phyloP scores from a whole-genome alignment of 2,888 invertebrate genomes.

The Lithophane semibrunnea region DNA sequence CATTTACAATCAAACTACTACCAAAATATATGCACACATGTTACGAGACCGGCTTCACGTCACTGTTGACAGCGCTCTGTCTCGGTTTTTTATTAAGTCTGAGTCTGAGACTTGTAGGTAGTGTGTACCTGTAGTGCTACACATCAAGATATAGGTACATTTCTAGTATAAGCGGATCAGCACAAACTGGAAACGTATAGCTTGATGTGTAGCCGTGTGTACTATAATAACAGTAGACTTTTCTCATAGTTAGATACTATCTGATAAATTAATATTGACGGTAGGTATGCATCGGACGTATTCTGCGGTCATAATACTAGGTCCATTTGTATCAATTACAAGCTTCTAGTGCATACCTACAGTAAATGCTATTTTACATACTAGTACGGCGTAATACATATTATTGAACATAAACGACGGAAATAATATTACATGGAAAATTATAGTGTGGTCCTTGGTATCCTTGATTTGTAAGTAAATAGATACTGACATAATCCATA shows the following conservation, averaged over 20 bases:
- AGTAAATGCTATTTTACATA: slow-evolving; percentile 28
- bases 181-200: too few species aligned
- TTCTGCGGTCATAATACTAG: slow-evolving; percentile 70
- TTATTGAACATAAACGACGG: slow-evolving; percentile 16
- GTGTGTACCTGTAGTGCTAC: too few species aligned
- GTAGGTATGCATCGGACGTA: slow-evolving; percentile 21
- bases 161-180: too few species aligned
- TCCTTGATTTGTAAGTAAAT: slow-evolving; percentile 12
- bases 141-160: too few species aligned
- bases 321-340: slow-evolving; percentile 74
- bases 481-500: neutral
- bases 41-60: too few species aligned
- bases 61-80: too few species aligned
- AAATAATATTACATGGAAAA: slow-evolving; percentile 34
- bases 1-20: too few species aligned
- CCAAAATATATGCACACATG: too few species aligned
- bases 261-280: slow-evolving; percentile 47
- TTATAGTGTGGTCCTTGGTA: slow-evolving; percentile 9
- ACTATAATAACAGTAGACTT: neutral
- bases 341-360: slow-evolving; percentile 2
- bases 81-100: too few species aligned
- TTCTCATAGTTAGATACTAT: neutral
- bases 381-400: neutral
- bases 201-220: too few species aligned
- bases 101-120: too few species aligned